phyloP scores from a whole-genome alignment of 1,140 invertebrate genomes.

The Zaprionus taronus region DNA sequence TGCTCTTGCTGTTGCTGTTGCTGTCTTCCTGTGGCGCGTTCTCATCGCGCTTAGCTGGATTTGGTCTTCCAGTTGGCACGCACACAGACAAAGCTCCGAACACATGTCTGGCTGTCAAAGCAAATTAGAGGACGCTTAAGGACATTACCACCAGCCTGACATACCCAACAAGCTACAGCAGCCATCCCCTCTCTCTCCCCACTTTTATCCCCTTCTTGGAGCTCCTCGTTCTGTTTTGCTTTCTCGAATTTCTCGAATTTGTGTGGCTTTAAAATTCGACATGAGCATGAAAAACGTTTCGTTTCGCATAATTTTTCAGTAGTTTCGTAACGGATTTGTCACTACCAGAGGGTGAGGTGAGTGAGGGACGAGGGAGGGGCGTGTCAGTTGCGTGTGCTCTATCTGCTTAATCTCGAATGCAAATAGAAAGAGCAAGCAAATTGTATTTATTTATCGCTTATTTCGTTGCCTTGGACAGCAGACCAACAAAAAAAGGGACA shows the following conservation, averaged over 20 bases:
- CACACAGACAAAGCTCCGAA: constrained; percentile 74
- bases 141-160: constrained; percentile 6
- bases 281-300: constrained; percentile 36
- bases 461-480: constrained; percentile 63
- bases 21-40: constrained; percentile 42
- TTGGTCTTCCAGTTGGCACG: constrained; percentile 67
- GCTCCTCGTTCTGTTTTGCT: not conserved
- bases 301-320: constrained; percentile 57
- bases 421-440: constrained; percentile 75
- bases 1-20: not conserved
- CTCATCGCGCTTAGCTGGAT: constrained; percentile 61
- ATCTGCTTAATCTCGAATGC: constrained; percentile 75
- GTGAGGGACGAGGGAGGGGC: not conserved
- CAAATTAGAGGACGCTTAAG: constrained; percentile 69
- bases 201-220: not conserved
- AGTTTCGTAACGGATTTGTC: constrained; percentile 33
- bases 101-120: constrained; percentile 75
- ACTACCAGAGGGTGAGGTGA: not conserved
- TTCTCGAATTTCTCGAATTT: constrained; percentile 41
- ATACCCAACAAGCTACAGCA: no score
- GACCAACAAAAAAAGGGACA: constrained; percentile 68
- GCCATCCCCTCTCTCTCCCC: no score
- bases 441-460: constrained; percentile 83
- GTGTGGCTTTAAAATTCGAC: constrained; percentile 56
- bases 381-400: constrained; percentile 54